Evolutionary conservation across 2,888 invertebrate genomes (phyloP).

Genomic region (Drosophila greeni): DNA sequence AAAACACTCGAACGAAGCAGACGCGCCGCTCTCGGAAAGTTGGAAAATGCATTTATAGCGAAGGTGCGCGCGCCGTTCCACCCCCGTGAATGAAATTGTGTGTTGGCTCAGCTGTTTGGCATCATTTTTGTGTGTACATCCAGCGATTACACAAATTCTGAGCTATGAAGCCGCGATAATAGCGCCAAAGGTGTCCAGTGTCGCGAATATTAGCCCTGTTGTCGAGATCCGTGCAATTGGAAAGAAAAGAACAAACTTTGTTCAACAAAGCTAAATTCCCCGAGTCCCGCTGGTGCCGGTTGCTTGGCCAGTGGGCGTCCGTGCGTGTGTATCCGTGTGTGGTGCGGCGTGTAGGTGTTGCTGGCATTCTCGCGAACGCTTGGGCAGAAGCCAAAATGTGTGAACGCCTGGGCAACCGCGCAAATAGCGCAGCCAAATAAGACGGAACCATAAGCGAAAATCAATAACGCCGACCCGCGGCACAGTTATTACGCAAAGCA

Average conservation of each 20-base stretch:
- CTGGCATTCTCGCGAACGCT: conserved; percentile 18
- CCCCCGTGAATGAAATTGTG: conserved; percentile 2
- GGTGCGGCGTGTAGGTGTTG: conserved; percentile 6
- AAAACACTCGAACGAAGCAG: conserved; percentile 6
- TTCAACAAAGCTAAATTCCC: not conserved
- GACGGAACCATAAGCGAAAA: conserved; percentile 46
- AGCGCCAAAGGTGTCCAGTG: conserved; percentile 7
- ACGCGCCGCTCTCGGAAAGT: conserved; percentile 12
- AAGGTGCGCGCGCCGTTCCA: conserved; percentile 20
- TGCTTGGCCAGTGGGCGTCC: conserved; percentile 27
- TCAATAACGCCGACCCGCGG: conserved; percentile 48
- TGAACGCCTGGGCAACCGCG: conserved; percentile 34
- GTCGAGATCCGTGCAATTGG: conserved; percentile 7
- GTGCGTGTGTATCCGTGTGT: conserved; percentile 27
- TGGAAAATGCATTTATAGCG: conserved; percentile 23
- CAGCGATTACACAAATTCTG: not conserved
- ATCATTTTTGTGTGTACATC: not conserved
- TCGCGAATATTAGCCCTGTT: conserved; percentile 6
- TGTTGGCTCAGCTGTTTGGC: conserved; percentile 13
- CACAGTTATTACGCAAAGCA: conserved; percentile 36
- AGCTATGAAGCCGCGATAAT: not conserved
- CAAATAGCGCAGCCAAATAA: conserved; percentile 48
- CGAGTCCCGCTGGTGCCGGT: not conserved
- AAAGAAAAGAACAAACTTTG: conserved; percentile 7
- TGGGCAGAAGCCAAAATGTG: conserved; percentile 34